Evolutionary conservation across 2,888 invertebrate genomes (phyloP).

Genomic region (Pardosa pseudoannulata): DNA sequence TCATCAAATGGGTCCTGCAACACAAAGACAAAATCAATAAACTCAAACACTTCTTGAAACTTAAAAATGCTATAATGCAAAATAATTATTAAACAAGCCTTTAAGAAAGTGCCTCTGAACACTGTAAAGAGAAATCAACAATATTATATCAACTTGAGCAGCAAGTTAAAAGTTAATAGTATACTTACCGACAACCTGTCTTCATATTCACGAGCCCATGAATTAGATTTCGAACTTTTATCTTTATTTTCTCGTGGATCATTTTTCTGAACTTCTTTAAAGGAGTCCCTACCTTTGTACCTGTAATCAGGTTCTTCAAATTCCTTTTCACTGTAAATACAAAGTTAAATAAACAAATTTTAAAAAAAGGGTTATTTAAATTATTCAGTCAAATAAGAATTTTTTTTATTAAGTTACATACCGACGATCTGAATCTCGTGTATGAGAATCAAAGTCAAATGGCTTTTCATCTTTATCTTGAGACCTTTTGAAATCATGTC

Average conservation of each 20-base stretch:
- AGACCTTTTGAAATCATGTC: conserved; percentile 73
- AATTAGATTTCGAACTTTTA: conserved; percentile 51
- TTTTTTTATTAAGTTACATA: background rate
- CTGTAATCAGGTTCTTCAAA: conserved; percentile 69
- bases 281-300: conserved; percentile 61
- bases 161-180: no score
- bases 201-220: conserved; percentile 71
- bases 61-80: no score
- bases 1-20: conserved; percentile 77
- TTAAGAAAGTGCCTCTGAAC: no score
- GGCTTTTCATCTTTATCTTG: conserved; percentile 68
- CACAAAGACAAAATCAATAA: conserved; percentile 55
- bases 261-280: conserved; percentile 47
- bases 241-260: conserved; percentile 51
- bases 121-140: no score
- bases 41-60: no score
- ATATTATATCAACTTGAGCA: no score
- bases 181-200: conserved; percentile 63
- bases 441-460: conserved; percentile 65
- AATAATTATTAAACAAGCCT: no score
- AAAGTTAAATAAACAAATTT: no score
- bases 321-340: conserved; percentile 64
- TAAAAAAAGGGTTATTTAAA: no score
- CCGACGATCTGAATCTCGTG: conserved; percentile 58
- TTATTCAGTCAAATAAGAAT: no score